A percentile compares a stretch with the other conserved stretches of the same genome.
Evolutionary conservation across 2,797 vertebrate species (phyloP).

Genomic region (Clamator glandarius): DNA sequence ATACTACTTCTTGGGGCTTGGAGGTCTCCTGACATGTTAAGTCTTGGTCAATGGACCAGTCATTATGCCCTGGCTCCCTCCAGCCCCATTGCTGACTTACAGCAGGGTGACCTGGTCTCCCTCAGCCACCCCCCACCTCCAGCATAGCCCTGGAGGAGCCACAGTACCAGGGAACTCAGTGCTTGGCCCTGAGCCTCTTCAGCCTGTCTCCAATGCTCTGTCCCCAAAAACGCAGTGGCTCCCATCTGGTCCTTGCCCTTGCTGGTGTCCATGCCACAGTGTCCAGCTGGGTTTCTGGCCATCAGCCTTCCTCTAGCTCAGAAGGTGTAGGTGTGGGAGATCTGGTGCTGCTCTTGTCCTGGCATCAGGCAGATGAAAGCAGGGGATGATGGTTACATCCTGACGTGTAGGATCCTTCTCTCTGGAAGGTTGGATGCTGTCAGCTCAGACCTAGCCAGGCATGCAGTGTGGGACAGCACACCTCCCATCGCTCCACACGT

Average conservation of each 20-base stretch:
- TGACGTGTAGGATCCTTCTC: rapidly evolving
- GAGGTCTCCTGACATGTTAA: background rate
- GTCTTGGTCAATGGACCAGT: background rate
- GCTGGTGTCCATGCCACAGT: background rate
- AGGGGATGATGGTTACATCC: background rate
- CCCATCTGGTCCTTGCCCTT: background rate
- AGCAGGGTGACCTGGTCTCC: background rate
- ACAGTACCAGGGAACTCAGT: background rate
- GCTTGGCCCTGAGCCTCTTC: background rate
- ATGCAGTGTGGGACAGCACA: background rate
- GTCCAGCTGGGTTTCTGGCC: background rate
- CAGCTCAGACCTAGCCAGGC: background rate
- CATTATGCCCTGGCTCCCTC: background rate
- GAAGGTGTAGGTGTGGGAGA: background rate
- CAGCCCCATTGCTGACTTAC: background rate
- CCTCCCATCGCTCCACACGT: rapidly evolving
- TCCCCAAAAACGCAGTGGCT: background rate
- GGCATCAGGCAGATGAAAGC: background rate
- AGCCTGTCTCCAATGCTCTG: background rate
- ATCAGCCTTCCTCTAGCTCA: background rate
- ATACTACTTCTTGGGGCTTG: background rate
- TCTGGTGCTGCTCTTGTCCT: background rate
- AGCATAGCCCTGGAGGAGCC: background rate
- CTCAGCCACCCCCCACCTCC: background rate
- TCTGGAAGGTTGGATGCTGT: background rate